Evolutionary conservation across 2,113 vertebrate species (phyloP).

Genomic region (Bujurquina vittata): DNA sequence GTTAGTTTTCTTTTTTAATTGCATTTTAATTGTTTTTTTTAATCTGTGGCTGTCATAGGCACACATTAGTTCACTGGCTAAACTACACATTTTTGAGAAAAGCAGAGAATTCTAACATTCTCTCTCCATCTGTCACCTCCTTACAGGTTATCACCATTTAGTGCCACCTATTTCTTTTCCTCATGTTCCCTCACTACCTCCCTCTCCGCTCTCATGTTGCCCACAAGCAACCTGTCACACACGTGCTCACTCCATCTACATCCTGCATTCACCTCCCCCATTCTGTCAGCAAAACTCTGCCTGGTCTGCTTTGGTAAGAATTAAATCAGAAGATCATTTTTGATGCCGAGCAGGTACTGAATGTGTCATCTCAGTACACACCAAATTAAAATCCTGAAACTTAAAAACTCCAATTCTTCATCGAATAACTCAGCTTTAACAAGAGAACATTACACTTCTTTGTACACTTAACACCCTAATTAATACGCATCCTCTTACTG

Average conservation of each 20-base stretch:
- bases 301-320: not conserved
- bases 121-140: not conserved
- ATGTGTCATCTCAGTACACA: rapidly evolving
- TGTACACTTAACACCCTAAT: not conserved
- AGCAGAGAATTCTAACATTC: not conserved
- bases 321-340: not conserved
- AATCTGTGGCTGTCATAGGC: rapidly evolving
- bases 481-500: not conserved
- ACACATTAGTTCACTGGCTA: not conserved
- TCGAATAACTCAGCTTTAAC: not conserved
- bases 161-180: not conserved
- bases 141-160: not conserved
- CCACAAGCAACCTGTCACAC: not conserved
- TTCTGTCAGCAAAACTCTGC: constrained; percentile 22
- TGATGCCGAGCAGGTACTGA: not conserved
- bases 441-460: not conserved
- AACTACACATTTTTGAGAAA: not conserved
- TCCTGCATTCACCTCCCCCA: not conserved
- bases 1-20: too few relatives aligned
- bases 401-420: too few relatives aligned
- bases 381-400: not conserved
- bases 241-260: not conserved
- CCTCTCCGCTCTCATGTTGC: constrained; percentile 17
- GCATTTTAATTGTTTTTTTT: too few relatives aligned
- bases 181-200: not conserved